Evolutionary conservation across 2,797 vertebrate species (phyloP), one percentile per base, ranked within the genome.

Genomic region (Esox masquinongy): DNA sequence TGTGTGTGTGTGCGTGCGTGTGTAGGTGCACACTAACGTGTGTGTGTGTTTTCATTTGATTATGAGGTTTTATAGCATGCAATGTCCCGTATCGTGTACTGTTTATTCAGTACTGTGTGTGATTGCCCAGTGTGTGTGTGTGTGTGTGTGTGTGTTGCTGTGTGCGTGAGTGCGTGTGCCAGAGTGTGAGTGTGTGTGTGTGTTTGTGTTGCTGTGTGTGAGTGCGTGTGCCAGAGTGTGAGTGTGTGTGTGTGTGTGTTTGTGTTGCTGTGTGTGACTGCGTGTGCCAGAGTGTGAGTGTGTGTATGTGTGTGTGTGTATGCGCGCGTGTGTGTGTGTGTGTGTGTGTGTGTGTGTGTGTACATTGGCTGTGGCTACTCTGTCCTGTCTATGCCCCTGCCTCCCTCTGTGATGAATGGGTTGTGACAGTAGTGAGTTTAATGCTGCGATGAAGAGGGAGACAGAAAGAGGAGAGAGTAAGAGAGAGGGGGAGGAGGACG

Each of bases 401-500:
- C 29, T 36, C 9, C 53, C 0, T 26, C 29, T 67, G 64, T 17
- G 29, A 36, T 29, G 16, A 7, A 67, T 67, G 2, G 15, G 26
- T 67, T 36, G 64, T 67, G 64, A 67, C 64, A 67, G 29, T 67
- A 67, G 26, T 67, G 24, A 26, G 64, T 67, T 67, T 67, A 67
- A 19, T 16, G 14, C 7, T 1, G 75, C 68, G 64, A 68, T 72
- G 79, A 79, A 77, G 78, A 71, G 70, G 49, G 64, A 73, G 61
- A 63, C 70, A 81, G 29, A 66, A 69, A 75, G 39, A 72, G 7
- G 39, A 72, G 7, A 19, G 26, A 68, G 17, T 8, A 74, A 53
- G 74, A 59, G 77, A 61, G 77, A 36, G 75, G 82, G 79, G 68
- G 80, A 74, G 53, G 63, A 66, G 31, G 47, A 70, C 70, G 53